phyloP scores from a whole-genome alignment of 2,797 vertebrate genomes.

The Molossus molossus region DNA sequence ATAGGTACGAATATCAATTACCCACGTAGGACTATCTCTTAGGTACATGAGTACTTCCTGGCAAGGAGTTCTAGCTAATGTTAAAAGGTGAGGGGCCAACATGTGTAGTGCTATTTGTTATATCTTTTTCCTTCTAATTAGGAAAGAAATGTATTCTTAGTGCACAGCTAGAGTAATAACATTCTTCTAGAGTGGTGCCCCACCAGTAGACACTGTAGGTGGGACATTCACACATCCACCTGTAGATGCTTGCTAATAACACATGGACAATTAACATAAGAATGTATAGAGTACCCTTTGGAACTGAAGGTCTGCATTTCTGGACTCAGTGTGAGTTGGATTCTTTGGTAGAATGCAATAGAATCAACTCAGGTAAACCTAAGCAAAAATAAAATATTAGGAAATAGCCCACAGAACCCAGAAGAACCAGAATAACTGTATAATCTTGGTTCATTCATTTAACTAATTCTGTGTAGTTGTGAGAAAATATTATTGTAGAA shows the following conservation, averaged over 20 bases:
- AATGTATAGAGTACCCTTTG: background rate
- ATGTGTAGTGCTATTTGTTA: no score
- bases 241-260: background rate
- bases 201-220: background rate
- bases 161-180: background rate
- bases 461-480: background rate
- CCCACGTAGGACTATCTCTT: background rate
- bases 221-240: background rate
- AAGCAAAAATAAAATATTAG: background rate
- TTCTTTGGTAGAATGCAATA: background rate
- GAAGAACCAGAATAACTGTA: background rate
- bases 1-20: background rate
- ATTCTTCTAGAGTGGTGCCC: background rate
- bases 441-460: background rate
- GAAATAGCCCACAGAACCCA: background rate
- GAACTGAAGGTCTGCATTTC: background rate
- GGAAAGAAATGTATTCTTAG: background rate
- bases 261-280: background rate
- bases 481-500: background rate
- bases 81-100: background rate
- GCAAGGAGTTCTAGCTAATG: background rate
- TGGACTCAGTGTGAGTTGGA: background rate
- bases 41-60: background rate
- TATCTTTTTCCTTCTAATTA: background rate
- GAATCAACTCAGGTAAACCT: conserved; percentile 17